Evolutionary conservation across 2,113 vertebrate genomes (phyloP), one percentile per base, ranked within the genome.

Genomic region (Eurystomus gularis): DNA sequence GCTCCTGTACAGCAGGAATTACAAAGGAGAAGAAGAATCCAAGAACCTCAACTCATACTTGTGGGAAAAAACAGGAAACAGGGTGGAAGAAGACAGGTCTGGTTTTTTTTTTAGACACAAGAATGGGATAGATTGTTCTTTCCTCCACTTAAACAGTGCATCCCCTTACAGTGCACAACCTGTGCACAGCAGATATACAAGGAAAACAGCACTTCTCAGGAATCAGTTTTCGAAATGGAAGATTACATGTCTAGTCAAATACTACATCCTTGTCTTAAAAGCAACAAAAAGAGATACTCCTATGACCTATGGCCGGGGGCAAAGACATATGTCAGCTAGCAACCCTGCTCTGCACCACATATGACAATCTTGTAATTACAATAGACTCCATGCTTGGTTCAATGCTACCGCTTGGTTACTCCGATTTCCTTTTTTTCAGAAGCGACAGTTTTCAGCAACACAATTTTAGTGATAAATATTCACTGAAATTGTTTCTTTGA

Each of bases 141-240:
- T 80, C 19, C 35, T 78, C 73, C 20, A 46, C 4, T 66, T 83
- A 15, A 31, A 44, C 24, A 57, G 54, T 19, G 24, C 13, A 24
- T 23, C 23, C 81, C 29, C 8, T 75, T 39, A 62, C 13, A 57
- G 7, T n/a, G 21, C 25, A 90, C 13, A 16, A 69, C 7, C 9
- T 54, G 21, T 57, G 17, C 16, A 40, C 11, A 11, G 65, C 3
- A 1, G 24, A 48, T 8, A 86, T 26, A 44, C 6, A 60, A 0
- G 4, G 29, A 76, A 71, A 60, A 72, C 3, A 51, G 6, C 31
- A 61, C 11, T 44, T 72, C 26, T 9, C 33, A 71, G 17, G 57
- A 95, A 82, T 82, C 55, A 68, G 13, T 24, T 4, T 55, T 17
- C 8, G 18, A 33, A 87, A 91, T 18, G 3, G 20, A 24, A 78